Conservation (phyloP, 1,140 invertebrate genomes). For the Lucilia cuprina region DNA sequence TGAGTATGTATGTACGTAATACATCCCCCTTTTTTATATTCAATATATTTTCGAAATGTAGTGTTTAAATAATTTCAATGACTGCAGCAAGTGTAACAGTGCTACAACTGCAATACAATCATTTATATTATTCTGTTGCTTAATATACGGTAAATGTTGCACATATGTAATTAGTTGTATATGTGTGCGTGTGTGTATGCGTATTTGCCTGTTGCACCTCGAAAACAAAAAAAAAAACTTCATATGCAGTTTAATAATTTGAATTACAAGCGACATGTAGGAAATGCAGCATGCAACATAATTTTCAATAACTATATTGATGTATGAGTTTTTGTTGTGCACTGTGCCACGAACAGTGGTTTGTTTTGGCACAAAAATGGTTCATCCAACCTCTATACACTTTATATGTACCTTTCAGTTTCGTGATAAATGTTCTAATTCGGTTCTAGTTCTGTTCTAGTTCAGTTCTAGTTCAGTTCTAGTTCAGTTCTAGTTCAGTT, state of each 20-base stretch:
- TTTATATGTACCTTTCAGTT: too few relatives aligned
- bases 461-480: too few relatives aligned
- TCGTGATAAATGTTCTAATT: too few relatives aligned
- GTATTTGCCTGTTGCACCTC: not conserved
- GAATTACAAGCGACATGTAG: not conserved
- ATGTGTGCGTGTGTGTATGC: too few relatives aligned
- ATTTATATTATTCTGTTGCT: not conserved
- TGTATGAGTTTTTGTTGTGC: not conserved
- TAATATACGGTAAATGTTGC: not conserved
- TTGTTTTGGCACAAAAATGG: too few relatives aligned
- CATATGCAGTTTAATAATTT: not conserved
- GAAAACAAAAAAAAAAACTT: not conserved
- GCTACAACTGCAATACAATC: not conserved
- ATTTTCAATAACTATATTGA: not conserved
- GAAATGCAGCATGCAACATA: slow-evolving; percentile 9
- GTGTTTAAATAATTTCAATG: not conserved
- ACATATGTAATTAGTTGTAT: too few relatives aligned
- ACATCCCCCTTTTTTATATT: not conserved
- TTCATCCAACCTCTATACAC: too few relatives aligned
- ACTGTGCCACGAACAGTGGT: not conserved
- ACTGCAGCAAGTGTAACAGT: slow-evolving; percentile 20
- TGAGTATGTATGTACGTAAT: not conserved
- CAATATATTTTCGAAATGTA: not conserved
- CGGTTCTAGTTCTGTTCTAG: too few relatives aligned
- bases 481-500: too few relatives aligned